phyloP scores from a whole-genome alignment of 2,797 vertebrate species.

The Gadopsis marmoratus region DNA sequence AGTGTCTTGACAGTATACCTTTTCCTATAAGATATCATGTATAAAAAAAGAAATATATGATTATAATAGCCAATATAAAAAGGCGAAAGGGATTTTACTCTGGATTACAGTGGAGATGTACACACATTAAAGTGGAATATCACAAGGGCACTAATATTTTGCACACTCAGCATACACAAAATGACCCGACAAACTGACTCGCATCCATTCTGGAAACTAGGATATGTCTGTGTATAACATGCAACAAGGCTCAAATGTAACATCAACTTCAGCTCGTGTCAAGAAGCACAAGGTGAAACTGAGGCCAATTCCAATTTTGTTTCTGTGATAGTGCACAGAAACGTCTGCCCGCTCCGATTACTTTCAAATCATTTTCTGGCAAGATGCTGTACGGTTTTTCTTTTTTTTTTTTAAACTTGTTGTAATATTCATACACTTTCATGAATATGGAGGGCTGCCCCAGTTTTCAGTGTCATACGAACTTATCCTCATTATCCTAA shows the following conservation, averaged over 20 bases:
- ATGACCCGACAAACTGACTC: slow-evolving; percentile 31
- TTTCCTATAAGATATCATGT: neutral
- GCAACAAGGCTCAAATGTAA: slow-evolving; percentile 47
- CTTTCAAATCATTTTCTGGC: neutral
- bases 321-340: slow-evolving; percentile 1
- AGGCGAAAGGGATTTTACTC: neutral
- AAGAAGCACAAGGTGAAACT: slow-evolving; percentile 15
- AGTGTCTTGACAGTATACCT: neutral
- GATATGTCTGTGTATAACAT: slow-evolving; percentile 35
- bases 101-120: neutral
- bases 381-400: neutral
- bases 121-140: neutral
- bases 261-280: neutral
- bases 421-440: slow-evolving; percentile 35
- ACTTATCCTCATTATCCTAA: slow-evolving; percentile 14
- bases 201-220: slow-evolving; percentile 46
- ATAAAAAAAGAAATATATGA: neutral
- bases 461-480: slow-evolving; percentile 31
- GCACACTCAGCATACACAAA: slow-evolving; percentile 52
- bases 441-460: slow-evolving; percentile 61
- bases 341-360: slow-evolving; percentile 9
- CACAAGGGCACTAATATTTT: slow-evolving; percentile 39
- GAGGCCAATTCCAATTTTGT: slow-evolving; percentile 30
- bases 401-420: neutral
- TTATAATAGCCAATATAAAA: neutral